Percentiles rank a stretch among this genome's conserved stretches.
phyloP scores from a whole-genome alignment of 2,888 invertebrate species.

The Hemithea aestivaria region DNA sequence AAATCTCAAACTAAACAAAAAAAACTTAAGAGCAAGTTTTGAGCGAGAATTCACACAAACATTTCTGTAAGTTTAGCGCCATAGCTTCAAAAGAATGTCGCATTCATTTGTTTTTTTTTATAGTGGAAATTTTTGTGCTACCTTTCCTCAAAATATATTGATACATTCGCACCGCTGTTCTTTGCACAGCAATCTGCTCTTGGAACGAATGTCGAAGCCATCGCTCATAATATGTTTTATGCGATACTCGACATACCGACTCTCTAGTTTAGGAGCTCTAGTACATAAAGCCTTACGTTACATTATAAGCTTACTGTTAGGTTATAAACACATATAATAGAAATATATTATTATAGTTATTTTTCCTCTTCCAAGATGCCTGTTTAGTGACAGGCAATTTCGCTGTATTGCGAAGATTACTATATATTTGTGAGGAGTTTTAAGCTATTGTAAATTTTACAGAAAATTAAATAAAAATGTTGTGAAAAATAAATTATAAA shows the following conservation, averaged over 20 bases:
- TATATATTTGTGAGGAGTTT: conserved; percentile 77
- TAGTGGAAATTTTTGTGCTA: too few relatives aligned
- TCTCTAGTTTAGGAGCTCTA: conserved; percentile 67
- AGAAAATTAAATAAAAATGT: conserved; percentile 77
- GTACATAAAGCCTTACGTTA: conserved; percentile 59
- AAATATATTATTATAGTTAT: conserved; percentile 41
- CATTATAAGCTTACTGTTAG: conserved; percentile 65
- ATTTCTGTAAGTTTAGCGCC: too few relatives aligned
- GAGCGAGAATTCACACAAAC: too few relatives aligned
- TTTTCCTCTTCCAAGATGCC: conserved; percentile 66
- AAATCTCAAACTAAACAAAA: too few relatives aligned
- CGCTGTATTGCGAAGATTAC: conserved; percentile 56
- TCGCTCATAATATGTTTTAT: conserved; percentile 74
- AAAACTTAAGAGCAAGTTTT: too few relatives aligned
- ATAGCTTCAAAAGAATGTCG: too few relatives aligned
- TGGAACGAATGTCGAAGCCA: conserved; percentile 39
- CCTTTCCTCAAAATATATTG: too few relatives aligned
- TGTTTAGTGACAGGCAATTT: conserved; percentile 51
- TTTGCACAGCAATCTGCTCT: conserved; percentile 24
- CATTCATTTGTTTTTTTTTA: too few relatives aligned
- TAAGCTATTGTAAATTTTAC: conserved; percentile 80
- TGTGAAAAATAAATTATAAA: conserved; percentile 78
- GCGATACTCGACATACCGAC: conserved; percentile 59
- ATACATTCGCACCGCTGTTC: conserved; percentile 10
- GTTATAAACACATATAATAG: conserved; percentile 55